These are phyloP conservation scores for Heliconius cydno DNA, from an alignment of 2,888 invertebrate species.

Conservation along the genomic window DNA sequence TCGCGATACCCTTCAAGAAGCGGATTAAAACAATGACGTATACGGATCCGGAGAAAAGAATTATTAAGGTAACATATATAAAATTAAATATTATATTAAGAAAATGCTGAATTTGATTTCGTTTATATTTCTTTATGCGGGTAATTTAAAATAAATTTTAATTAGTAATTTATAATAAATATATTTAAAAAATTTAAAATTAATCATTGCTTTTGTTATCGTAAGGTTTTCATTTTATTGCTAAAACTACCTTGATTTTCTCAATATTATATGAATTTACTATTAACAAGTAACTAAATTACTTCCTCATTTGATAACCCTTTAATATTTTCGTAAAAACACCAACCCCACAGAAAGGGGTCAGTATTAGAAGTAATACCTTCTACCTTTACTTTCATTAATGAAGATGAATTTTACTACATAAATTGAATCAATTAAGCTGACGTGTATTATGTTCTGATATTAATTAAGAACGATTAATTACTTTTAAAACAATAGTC, in stretches of 20 bases:
- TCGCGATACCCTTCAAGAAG: slow-evolving; percentile 78
- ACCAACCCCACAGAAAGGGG: slow-evolving; percentile 10
- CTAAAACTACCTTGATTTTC: not conserved
- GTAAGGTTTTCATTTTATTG: not conserved
- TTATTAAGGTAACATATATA: slow-evolving; percentile 65
- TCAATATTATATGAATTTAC: not conserved
- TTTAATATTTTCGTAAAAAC: slow-evolving; percentile 7
- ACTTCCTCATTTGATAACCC: slow-evolving; percentile 5
- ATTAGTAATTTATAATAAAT: too few species aligned
- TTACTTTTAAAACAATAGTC: slow-evolving; percentile 14
- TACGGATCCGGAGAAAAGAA: slow-evolving; percentile 71
- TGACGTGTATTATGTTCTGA: slow-evolving; percentile 1
- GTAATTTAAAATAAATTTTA: too few species aligned
- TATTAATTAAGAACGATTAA: slow-evolving; percentile 9
- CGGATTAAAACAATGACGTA: slow-evolving; percentile 70
- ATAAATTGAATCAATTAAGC: slow-evolving; percentile 19
- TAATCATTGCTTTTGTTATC: not conserved
- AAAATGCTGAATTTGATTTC: not conserved
- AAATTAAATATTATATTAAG: not conserved
- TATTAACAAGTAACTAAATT: not conserved
- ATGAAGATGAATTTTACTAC: slow-evolving; percentile 27
- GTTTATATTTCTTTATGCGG: too few species aligned
- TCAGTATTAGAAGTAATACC: slow-evolving; percentile 15
- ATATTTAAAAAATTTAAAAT: not conserved
- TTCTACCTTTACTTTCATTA: slow-evolving; percentile 9